Evolutionary conservation across 2,113 vertebrate genomes (phyloP).

Genomic region (Charina bottae): DNA sequence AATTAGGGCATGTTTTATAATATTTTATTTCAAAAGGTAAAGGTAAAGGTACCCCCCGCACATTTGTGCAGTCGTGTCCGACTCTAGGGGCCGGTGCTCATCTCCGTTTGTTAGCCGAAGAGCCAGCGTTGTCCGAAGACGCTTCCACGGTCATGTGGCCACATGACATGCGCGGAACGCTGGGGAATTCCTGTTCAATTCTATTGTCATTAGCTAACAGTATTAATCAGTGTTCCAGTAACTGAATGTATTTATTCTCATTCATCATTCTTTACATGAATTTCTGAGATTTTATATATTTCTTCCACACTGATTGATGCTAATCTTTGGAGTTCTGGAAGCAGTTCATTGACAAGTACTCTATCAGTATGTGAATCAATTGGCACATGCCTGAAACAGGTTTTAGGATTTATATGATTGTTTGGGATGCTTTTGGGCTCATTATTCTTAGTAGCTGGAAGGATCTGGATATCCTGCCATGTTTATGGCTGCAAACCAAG

Average conservation of each 20-base stretch:
- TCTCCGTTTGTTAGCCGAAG: too few relatives aligned
- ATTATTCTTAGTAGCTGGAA: slow-evolving; percentile 21
- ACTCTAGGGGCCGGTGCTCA: too few relatives aligned
- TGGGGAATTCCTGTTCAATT: too few relatives aligned
- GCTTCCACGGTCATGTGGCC: too few relatives aligned
- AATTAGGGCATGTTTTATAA: background rate
- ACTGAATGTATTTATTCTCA: background rate
- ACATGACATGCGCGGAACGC: too few relatives aligned
- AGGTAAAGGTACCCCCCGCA: too few relatives aligned
- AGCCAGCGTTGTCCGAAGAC: too few relatives aligned
- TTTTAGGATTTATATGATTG: background rate
- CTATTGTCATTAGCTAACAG: too few relatives aligned
- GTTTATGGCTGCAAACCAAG: background rate
- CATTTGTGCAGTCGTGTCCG: too few relatives aligned
- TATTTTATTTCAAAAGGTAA: background rate
- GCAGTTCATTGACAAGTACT: background rate
- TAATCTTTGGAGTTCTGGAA: background rate
- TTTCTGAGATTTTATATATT: background rate
- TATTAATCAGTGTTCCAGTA: background rate
- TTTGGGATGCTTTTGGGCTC: background rate
- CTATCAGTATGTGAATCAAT: background rate
- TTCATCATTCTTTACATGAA: background rate
- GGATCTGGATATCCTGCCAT: slow-evolving; percentile 11
- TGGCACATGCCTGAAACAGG: background rate
- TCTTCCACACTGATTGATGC: background rate